phyloP scores from a whole-genome alignment of 2,113 vertebrate species.

The Montifringilla adamsi region DNA sequence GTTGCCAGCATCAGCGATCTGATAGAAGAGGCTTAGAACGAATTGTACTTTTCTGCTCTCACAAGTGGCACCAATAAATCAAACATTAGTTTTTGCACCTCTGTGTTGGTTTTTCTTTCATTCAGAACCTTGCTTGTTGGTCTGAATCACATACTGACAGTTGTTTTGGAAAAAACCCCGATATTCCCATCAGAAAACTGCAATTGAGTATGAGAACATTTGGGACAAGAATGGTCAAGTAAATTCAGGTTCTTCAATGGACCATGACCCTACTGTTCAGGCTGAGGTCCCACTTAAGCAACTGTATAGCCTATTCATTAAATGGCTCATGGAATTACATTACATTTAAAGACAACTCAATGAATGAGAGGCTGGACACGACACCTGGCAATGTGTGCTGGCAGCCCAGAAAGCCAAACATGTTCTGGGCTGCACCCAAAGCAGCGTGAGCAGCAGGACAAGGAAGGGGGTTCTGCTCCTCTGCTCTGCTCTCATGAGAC shows the following conservation, averaged over 20 bases:
- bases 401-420: background rate
- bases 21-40: constrained; percentile 62
- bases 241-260: background rate
- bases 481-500: background rate
- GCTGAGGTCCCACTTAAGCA: background rate
- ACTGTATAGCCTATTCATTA: background rate
- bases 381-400: background rate
- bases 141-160: background rate
- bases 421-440: background rate
- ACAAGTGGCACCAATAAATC: constrained; percentile 61
- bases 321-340: background rate
- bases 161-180: background rate
- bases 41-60: constrained; percentile 55
- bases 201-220: background rate
- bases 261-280: background rate
- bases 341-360: background rate
- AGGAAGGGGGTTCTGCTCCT: background rate
- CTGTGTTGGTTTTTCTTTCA: background rate
- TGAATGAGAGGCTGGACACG: background rate
- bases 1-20: constrained; percentile 60
- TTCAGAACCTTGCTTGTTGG: background rate
- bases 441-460: background rate
- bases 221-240: background rate
- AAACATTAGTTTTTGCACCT: background rate
- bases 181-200: background rate